Percentiles rank a stretch among this genome's conserved stretches.
phyloP scores from a whole-genome alignment of 2,888 invertebrate genomes.

The Lepidocyrtoides sp. region DNA sequence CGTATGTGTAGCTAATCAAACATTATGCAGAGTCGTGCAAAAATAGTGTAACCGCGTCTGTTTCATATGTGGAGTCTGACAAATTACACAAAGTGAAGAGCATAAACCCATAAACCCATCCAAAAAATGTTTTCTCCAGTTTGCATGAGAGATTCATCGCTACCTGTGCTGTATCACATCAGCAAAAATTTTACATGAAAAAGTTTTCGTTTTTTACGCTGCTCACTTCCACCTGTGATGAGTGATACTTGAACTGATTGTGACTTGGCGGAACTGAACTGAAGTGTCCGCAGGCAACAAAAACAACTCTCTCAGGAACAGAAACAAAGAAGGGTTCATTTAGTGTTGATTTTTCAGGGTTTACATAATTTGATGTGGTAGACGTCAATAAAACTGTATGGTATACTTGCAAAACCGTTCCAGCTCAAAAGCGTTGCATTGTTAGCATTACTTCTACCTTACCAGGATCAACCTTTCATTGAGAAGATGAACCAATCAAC shows the following conservation, averaged over 20 bases:
- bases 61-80: not conserved
- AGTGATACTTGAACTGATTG: slow-evolving; percentile 27
- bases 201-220: not conserved
- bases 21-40: not conserved
- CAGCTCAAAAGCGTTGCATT: not conserved
- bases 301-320: not conserved
- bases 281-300: not conserved
- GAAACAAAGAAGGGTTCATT: too few species aligned
- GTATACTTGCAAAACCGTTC: not conserved
- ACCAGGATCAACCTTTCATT: too few species aligned
- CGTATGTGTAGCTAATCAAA: not conserved
- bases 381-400: too few species aligned
- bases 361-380: too few species aligned
- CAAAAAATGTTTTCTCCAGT: not conserved
- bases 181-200: not conserved
- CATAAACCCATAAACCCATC: too few species aligned
- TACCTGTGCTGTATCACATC: not conserved
- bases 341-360: too few species aligned
- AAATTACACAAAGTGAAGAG: not conserved
- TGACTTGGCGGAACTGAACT: slow-evolving; percentile 11
- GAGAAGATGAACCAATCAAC: too few species aligned
- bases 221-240: not conserved
- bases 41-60: slow-evolving; percentile 1
- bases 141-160: not conserved
- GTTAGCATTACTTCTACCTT: too few species aligned